Conservation (phyloP, 2,113 vertebrate genomes). For the Phoenicopterus ruber region DNA sequence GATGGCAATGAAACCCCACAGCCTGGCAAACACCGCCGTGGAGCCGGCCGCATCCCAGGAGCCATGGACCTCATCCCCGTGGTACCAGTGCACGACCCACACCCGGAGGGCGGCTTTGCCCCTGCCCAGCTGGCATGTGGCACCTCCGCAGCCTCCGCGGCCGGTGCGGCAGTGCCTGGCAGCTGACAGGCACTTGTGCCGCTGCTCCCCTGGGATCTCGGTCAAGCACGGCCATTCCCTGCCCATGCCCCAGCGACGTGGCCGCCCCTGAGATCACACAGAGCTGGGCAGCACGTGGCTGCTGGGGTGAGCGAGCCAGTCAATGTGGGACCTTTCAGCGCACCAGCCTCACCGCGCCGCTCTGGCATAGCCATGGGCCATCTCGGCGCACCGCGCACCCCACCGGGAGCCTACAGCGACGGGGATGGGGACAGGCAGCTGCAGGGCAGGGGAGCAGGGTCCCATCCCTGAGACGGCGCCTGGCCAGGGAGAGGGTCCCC, state of each 20-base stretch:
- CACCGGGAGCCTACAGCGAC: background rate
- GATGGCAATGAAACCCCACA: background rate
- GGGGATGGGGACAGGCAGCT: background rate
- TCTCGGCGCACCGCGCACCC: accelerated
- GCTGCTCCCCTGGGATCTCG: no score
- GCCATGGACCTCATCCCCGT: background rate
- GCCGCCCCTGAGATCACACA: accelerated
- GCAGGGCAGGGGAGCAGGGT: background rate
- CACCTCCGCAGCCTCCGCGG: background rate
- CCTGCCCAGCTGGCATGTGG: background rate
- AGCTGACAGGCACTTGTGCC: background rate
- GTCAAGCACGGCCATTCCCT: background rate
- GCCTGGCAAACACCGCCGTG: background rate
- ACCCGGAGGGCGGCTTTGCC: background rate
- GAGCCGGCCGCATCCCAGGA: background rate
- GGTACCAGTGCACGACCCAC: accelerated
- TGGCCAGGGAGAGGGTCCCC: background rate
- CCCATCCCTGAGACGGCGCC: background rate
- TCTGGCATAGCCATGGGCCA: background rate
- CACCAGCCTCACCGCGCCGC: background rate
- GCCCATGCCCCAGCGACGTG: accelerated
- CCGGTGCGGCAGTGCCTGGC: accelerated
- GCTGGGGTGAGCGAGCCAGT: accelerated
- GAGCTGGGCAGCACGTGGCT: accelerated
- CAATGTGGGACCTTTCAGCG: accelerated